Evolutionary conservation across 2,797 vertebrate genomes (phyloP), one percentile per base, ranked within the genome.

Genomic region (Coracias cyanogaster): DNA sequence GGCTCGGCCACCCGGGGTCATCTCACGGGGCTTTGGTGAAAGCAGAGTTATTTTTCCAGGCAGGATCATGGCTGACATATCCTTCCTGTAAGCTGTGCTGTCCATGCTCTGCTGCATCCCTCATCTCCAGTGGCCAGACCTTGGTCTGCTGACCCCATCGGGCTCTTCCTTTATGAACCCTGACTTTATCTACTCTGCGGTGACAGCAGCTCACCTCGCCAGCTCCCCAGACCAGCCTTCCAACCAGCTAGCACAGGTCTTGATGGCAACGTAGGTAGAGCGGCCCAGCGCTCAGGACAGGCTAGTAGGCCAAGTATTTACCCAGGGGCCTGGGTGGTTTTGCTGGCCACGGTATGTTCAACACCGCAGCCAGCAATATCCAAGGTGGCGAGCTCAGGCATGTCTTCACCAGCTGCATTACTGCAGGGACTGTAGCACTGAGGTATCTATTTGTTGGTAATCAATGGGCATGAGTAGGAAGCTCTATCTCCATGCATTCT

Each of bases 381-480:
- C 2, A 5, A 89, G 71, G 37, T 9, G 3, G 39, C 66, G 3
- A 41, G 87, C 64, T 87, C 43, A 15, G 69, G 66, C 87, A 12
- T 2, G 52, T 55, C 90, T 37, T 45, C 25, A 3, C 0, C 28
- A 45, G 52, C 76, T 39, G 71, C 24, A 0, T 48, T 51, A 3
- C 43, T 66, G 5, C 7, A 72, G 51, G 71, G 78, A 35, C 55
- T 19, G 55, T 10, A 19, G 77, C 81, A 8, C 48, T 19, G 81
- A 43, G 0, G 0, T 55, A 64, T 35, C 64, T 39, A 14, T 86
- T 84, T 62, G 46, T 74, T 31, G 70, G 66, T 72, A 65, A 84
- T 95, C 96, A 15, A 31, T 72, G 81, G 28, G 46, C 24, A 28
- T 45, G 78, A 65, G 79, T 16, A 45, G 55, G 20, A 51, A 93